Base-by-base conservation (phyloP, 2,113 vertebrate species). In the Kryptolebias marmoratus region DNA sequence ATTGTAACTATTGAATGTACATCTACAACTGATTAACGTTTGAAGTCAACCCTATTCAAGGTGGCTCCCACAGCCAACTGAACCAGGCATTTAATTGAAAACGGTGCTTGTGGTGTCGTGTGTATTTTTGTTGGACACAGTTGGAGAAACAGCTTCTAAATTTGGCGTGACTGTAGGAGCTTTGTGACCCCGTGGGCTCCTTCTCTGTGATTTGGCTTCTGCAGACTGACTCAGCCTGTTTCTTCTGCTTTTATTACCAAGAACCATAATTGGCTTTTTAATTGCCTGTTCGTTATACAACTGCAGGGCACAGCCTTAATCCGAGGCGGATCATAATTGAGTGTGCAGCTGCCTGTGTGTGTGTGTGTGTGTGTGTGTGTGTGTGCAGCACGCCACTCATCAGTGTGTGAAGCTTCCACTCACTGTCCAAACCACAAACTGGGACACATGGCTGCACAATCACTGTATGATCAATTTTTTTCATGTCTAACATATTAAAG, bases 211-310 rank as follows among this genome's bases (percentile, higher is more conserved):
- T 79, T 83, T 75, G 77, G 59, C 73, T 64, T 61, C 81, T 64
- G 66, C 85, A 82, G 72, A 86, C 79, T 84, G 84, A 89, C 88
- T 87, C 44, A 64, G 67, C 58, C 66, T 39, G 62, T 79, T 84
- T 83, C 68, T 58, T 68, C 27, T 78, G 66, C 76, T 70, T 85
- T 89, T 83, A 89, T 81, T 86, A 83, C 77, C 81, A 75, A 77
- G 74, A 69, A 83, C 80, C 79, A 84, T 89, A 85, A 89, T 89
- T 91, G 77, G 81, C 87, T 92, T 92, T 92, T 89, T 91, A 92
- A 93, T 90, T 90, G 90, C 79, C 83, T 82, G 80, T 80, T 92
- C 76, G 84, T 90, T 91, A 82, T 85, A 82, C 75, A 75, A 78
- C 70, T 77, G 61, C 72, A 61, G 82, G 84, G 78, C 79, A 81